Evolutionary conservation across 35 echinoderm and acorn worm species (phyloP).

Genomic region (Hemicentrotus pulcherrimus): DNA sequence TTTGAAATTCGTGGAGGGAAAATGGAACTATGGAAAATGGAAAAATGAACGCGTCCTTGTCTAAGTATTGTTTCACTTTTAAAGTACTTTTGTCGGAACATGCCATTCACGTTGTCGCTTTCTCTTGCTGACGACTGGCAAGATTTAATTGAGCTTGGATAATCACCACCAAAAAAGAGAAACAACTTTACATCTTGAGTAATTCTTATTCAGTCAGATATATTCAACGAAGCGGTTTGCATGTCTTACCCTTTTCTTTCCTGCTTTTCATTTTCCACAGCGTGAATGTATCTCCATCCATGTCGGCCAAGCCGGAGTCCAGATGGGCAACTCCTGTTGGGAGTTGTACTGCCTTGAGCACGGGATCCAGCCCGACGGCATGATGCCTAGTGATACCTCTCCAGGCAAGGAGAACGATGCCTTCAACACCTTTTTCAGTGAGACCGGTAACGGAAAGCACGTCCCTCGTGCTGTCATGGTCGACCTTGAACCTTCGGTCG

Average conservation of each 20-base stretch:
- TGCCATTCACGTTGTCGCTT: too few species aligned
- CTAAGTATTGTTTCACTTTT: too few species aligned
- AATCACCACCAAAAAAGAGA: too few species aligned
- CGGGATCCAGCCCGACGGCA: neutral
- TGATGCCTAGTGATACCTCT: neutral
- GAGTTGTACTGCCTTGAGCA: conserved; percentile 1
- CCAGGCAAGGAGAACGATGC: neutral
- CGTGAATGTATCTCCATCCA: conserved; percentile 16
- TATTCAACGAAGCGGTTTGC: too few species aligned
- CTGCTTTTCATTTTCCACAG: neutral
- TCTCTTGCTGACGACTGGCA: too few species aligned
- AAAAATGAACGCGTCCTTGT: neutral
- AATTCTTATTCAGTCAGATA: too few species aligned
- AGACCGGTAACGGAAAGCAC: neutral
- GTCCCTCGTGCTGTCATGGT: neutral
- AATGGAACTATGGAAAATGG: too few species aligned
- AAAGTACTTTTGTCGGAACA: too few species aligned
- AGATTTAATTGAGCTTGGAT: neutral
- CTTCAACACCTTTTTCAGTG: neutral
- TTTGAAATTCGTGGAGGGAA: neutral
- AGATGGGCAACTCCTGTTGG: neutral
- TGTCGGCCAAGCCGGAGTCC: neutral
- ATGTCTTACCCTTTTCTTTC: neutral
- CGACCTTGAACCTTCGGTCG: neutral
- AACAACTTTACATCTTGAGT: too few species aligned